Percentiles rank a stretch among this genome's conserved stretches.
Conservation (phyloP, 2,797 vertebrate genomes). For the Sebastiscus albofasciatus region DNA sequence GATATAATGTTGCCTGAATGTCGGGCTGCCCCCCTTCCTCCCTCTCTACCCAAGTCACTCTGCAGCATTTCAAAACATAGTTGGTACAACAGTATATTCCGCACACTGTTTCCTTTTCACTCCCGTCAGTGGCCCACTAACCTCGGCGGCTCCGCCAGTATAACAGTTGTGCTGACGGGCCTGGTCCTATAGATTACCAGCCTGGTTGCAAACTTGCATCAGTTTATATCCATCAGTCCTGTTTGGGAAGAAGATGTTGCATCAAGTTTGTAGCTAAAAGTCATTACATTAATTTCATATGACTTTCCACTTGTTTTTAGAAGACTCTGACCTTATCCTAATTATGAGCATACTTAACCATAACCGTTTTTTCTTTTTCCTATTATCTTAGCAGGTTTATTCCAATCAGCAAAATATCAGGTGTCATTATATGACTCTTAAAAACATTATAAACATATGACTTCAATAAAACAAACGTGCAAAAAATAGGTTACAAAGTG, state of each 20-base stretch:
- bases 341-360: neutral
- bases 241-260: neutral
- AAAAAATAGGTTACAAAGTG: neutral
- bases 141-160: conserved; percentile 31
- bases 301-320: neutral
- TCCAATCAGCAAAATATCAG: neutral
- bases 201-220: conserved; percentile 28
- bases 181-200: conserved; percentile 4
- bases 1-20: conserved; percentile 80
- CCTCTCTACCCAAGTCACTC: conserved; percentile 62
- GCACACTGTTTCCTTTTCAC: conserved; percentile 54
- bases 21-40: conserved; percentile 61
- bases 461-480: neutral
- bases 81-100: conserved; percentile 44
- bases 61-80: conserved; percentile 63
- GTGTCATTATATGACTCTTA: neutral
- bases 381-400: neutral
- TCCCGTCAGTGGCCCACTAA: conserved; percentile 64
- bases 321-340: neutral
- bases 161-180: conserved; percentile 12
- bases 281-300: neutral
- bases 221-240: neutral
- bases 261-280: neutral
- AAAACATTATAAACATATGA: neutral
- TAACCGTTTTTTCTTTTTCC: neutral